Conservation (phyloP, 2,888 invertebrate species). For the Acanthosepion pharaonis region DNA sequence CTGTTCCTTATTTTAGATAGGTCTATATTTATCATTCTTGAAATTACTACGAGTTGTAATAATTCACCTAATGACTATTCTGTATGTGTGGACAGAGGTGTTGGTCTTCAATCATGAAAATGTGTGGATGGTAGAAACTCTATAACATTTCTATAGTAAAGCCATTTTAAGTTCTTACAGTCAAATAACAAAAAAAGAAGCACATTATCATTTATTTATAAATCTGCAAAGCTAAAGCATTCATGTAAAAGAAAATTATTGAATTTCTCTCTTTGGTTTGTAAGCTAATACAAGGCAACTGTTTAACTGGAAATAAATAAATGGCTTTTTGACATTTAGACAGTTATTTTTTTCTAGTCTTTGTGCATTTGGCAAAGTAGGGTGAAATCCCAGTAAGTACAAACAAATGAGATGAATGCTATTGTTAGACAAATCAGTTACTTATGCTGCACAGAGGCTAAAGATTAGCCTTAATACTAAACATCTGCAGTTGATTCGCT, state of each 20-base stretch:
- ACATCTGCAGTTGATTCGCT: not conserved
- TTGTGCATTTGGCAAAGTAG: not conserved
- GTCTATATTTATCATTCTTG: too few species aligned
- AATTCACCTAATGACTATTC: too few species aligned
- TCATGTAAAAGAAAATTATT: not conserved
- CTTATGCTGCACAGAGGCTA: not conserved
- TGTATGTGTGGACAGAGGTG: too few species aligned
- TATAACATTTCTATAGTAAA: too few species aligned
- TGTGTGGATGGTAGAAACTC: too few species aligned
- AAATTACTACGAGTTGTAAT: too few species aligned
- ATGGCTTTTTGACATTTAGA: not conserved
- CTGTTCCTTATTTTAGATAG: too few species aligned
- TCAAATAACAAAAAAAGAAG: not conserved
- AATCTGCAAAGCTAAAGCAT: not conserved
- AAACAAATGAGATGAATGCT: not conserved
- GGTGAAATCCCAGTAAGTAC: conserved; percentile 33
- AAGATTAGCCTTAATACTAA: conserved; percentile 15
- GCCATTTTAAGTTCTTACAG: not conserved
- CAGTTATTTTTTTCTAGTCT: not conserved
- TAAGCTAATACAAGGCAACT: not conserved
- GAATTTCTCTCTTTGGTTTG: not conserved
- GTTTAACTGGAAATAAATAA: not conserved
- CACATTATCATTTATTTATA: conserved; percentile 4
- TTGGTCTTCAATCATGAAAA: too few species aligned
- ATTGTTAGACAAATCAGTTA: conserved; percentile 6